Conservation (phyloP, 1,140 invertebrate species). For the Platorchestia sp. region DNA sequence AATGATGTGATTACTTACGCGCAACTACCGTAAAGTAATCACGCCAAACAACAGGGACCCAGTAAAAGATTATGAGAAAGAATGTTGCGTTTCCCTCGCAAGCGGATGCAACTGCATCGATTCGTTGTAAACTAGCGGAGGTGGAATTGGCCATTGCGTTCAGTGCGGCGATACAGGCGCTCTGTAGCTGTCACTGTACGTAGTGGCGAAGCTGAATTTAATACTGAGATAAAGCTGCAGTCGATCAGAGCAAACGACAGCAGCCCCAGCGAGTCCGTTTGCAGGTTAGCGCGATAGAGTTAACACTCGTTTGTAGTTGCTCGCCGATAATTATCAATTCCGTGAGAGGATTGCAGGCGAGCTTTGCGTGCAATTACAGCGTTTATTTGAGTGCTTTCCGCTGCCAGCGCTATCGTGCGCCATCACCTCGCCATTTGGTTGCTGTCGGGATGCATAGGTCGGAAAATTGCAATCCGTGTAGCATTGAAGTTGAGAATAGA, state of each 20-base stretch:
- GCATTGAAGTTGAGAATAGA: neutral
- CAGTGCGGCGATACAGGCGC: neutral
- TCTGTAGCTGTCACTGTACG: neutral
- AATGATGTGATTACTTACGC: too few species aligned
- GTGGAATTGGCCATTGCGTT: neutral
- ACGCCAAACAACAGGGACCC: too few species aligned
- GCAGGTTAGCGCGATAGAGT: neutral
- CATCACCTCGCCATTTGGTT: neutral
- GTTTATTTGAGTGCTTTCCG: slow-evolving; percentile 7
- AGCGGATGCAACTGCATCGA: neutral
- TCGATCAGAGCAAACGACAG: neutral
- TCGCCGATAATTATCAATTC: neutral
- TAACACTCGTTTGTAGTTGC: neutral
- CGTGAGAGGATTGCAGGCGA: neutral
- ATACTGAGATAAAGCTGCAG: neutral
- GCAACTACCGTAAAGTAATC: too few species aligned
- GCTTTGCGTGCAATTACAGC: slow-evolving; percentile 6
- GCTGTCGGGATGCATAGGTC: neutral
- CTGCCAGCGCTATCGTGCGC: neutral
- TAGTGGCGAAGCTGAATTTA: neutral
- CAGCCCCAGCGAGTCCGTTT: neutral
- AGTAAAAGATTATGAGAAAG: neutral
- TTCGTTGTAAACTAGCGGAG: neutral
- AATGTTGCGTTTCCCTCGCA: neutral
- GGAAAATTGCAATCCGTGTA: neutral